Evolutionary conservation across 2,113 vertebrate species (phyloP), one percentile per base, ranked within the genome.

Genomic region (Herpetotheres cachinnans): DNA sequence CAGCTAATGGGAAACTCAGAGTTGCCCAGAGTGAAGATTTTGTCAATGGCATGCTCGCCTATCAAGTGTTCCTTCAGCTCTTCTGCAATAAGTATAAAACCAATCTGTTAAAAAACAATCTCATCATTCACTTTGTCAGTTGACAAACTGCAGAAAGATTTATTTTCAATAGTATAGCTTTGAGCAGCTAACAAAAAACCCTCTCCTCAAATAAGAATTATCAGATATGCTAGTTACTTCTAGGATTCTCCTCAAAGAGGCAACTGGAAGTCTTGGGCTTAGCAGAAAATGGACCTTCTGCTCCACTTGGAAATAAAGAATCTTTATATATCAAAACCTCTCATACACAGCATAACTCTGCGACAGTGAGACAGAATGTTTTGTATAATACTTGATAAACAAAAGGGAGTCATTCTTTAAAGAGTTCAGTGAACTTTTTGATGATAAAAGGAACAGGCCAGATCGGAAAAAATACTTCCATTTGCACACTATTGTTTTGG

Each of bases 21-120:
- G 97, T 99, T 99, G 6, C 99, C 99, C 97, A 99, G 96, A 26
- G 99, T 99, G 98, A 99, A 99, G 98, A 99, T 99, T 98, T 99
- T 99, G 83, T 99, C 99, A 90, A 99, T 99, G 16, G 99, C 99
- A 11, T 95, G 98, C 15, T 99, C 99, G 32, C 99, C 99, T 9
- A 99, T 98, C 83, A 99, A 98, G 85, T 99, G 99, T 63, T 99
- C 99, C 94, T 99, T 99, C 86, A 99, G 96, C 69, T 99, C 99
- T 96, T 99, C 99, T 99, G 97, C 82, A 98, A 98, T 36, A 97
- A 93, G 89, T 8, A 96, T 16, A 97, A 95, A 97, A 84, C 40
- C 38, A 85, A 30, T 61, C 88, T 74, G 92, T 98, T 84, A 96
- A 72, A 93, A 94, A 55, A 42, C 34, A 77, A 91, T 55, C 38